Evolutionary conservation across 2,797 vertebrate genomes (phyloP).

Genomic region (Mus spretus): DNA sequence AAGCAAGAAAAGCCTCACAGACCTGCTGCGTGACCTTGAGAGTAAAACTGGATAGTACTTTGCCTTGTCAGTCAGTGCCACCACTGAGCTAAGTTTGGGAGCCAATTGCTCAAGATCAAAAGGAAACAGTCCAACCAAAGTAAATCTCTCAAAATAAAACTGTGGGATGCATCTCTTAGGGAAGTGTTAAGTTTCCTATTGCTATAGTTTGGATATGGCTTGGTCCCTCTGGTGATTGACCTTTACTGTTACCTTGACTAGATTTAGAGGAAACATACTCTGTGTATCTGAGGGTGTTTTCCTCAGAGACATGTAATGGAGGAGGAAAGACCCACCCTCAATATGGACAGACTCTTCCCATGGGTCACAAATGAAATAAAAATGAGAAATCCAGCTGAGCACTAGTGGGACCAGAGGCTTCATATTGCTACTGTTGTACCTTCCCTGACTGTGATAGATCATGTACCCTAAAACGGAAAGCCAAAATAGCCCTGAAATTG

Average conservation of each 20-base stretch:
- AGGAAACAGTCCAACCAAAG: conserved; percentile 15
- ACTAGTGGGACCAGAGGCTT: neutral
- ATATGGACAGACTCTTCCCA: neutral
- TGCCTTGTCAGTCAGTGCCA: neutral
- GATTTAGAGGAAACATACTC: neutral
- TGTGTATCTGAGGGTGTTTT: neutral
- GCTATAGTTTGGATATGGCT: neutral
- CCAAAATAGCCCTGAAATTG: neutral
- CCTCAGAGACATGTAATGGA: neutral
- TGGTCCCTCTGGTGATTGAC: neutral
- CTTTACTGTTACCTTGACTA: neutral
- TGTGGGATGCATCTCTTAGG: neutral
- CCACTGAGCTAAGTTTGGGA: neutral
- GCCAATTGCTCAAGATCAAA: neutral
- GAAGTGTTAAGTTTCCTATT: neutral
- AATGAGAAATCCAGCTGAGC: neutral
- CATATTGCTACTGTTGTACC: neutral
- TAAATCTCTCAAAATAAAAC: neutral
- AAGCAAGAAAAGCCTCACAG: neutral
- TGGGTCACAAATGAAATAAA: neutral
- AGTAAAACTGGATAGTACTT: neutral
- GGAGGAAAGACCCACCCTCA: neutral
- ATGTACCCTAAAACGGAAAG: neutral
- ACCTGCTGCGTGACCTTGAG: neutral
- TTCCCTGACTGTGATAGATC: neutral